Percentiles rank a stretch among this genome's conserved stretches.
These are phyloP conservation scores for Threskiornis aethiopicus DNA, from an alignment of 2,797 vertebrate species.

Conservation along the genomic window DNA sequence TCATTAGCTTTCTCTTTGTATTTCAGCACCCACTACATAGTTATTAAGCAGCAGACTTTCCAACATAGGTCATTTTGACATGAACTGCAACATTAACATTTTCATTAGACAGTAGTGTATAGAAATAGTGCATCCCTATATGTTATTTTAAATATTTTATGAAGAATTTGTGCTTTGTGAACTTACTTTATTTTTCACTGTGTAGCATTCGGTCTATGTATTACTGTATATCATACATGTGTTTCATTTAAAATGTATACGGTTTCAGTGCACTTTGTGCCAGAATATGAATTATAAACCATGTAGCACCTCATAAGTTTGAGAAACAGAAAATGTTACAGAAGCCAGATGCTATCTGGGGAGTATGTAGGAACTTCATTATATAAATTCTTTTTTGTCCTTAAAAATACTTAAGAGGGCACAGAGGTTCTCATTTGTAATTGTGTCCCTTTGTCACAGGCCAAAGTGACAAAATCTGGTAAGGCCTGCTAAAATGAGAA, in stretches of 20 bases:
- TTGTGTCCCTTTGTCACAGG: neutral
- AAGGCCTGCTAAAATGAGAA: neutral
- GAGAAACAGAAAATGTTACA: neutral
- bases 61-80: neutral
- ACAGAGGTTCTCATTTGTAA: neutral
- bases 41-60: neutral
- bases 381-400: neutral
- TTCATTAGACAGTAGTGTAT: neutral
- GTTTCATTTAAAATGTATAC: slow-evolving; percentile 29
- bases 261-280: neutral
- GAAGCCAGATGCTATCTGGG: neutral
- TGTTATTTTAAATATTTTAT: neutral
- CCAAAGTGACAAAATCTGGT: neutral
- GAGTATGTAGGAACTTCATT: neutral
- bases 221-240: neutral
- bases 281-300: slow-evolving; percentile 37
- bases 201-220: neutral
- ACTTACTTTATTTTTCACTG: neutral
- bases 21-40: neutral
- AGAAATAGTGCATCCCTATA: neutral
- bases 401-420: neutral
- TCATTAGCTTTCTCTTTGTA: neutral
- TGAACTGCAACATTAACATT: neutral
- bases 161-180: neutral
- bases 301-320: slow-evolving; percentile 26